Conservation (phyloP, 2,888 invertebrate genomes). For the Drosophila suboccidentalis region DNA sequence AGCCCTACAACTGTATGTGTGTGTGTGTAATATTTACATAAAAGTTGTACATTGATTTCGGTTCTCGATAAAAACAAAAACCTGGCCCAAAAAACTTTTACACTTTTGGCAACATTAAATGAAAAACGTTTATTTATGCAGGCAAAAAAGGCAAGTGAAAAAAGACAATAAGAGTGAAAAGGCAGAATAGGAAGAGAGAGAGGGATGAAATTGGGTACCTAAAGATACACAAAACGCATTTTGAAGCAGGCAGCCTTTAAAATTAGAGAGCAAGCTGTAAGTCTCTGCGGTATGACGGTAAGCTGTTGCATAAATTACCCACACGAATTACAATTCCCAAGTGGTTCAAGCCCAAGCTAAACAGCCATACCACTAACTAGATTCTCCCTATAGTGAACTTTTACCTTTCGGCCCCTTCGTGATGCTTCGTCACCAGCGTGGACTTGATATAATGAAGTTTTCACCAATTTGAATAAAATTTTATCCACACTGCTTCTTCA, state of each 20-base stretch:
- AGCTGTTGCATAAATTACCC: conserved; percentile 19
- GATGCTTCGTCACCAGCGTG: too few relatives aligned
- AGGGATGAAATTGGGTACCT: neutral
- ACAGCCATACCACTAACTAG: neutral
- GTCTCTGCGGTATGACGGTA: neutral
- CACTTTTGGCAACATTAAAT: conserved; percentile 28
- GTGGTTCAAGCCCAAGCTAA: neutral
- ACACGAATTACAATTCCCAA: conserved; percentile 10
- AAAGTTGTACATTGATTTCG: conserved; percentile 58
- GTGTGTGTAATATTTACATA: conserved; percentile 54
- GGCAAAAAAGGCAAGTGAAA: conserved; percentile 7
- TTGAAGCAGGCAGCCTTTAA: conserved; percentile 9
- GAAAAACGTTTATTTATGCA: conserved; percentile 60
- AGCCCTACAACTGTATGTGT: neutral
- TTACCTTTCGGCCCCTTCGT: too few relatives aligned
- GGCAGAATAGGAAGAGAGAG: neutral
- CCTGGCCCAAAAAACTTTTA: conserved; percentile 11
- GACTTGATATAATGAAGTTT: neutral
- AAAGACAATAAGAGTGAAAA: neutral
- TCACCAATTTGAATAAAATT: neutral
- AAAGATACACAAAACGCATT: conserved; percentile 27
- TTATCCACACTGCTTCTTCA: neutral
- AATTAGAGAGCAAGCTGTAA: conserved; percentile 7
- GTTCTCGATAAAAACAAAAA: conserved; percentile 38
- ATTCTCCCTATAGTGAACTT: neutral